Conservation (phyloP, 2,888 invertebrate species). For the Drosophila vallismaia region DNA sequence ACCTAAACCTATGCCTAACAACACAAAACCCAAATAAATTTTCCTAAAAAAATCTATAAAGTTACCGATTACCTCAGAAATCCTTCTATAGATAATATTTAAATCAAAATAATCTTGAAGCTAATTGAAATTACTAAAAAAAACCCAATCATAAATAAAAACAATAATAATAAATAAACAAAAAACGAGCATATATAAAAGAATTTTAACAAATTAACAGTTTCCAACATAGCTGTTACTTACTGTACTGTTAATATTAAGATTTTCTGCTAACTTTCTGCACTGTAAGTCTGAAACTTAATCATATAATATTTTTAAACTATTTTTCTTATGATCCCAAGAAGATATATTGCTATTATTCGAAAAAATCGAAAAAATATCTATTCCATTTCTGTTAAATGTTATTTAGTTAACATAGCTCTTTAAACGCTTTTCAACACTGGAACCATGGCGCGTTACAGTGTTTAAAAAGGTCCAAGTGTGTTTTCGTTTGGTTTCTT, state of each 20-base stretch:
- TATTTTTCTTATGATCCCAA: background rate
- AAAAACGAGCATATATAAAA: background rate
- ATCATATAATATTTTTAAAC: background rate
- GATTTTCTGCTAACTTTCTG: background rate
- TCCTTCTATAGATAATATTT: too few relatives aligned
- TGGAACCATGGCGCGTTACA: background rate
- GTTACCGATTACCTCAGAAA: too few relatives aligned
- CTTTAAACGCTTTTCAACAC: background rate
- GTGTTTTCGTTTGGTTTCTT: conserved; percentile 13
- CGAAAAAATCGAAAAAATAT: too few relatives aligned
- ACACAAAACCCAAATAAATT: too few relatives aligned
- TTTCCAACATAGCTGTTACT: background rate
- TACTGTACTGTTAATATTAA: background rate
- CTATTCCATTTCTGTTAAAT: background rate
- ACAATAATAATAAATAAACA: too few relatives aligned
- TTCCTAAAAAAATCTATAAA: too few relatives aligned
- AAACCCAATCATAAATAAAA: too few relatives aligned
- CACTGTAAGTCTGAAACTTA: too few relatives aligned
- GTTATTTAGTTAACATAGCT: background rate
- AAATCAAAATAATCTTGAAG: too few relatives aligned
- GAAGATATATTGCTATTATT: too few relatives aligned
- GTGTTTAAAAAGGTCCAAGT: background rate
- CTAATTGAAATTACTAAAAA: too few relatives aligned
- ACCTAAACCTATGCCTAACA: too few relatives aligned
- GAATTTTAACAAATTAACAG: background rate